phyloP scores from a whole-genome alignment of 92 coral and sea anemone genomes.

The Palythoa grandiflora region DNA sequence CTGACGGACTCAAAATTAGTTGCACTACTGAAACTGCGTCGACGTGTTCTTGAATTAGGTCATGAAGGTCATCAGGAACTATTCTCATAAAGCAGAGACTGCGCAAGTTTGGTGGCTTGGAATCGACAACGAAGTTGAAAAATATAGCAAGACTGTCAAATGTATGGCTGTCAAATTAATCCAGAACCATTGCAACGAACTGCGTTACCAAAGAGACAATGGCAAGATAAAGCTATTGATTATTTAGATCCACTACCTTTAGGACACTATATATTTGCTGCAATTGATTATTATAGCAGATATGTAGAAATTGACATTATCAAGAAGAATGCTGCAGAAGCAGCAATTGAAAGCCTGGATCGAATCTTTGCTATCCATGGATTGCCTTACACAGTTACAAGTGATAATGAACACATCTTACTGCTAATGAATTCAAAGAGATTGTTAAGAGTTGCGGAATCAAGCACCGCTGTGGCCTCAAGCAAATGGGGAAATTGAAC shows the following conservation, averaged over 20 bases:
- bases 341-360: constrained; percentile 33
- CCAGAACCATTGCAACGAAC: constrained; percentile 58
- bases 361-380: constrained; percentile 47
- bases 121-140: too few relatives aligned
- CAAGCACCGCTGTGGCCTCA: too few relatives aligned
- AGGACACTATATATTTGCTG: constrained; percentile 56
- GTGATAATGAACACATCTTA: constrained; percentile 52
- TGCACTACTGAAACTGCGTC: too few relatives aligned
- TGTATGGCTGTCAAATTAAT: constrained; percentile 38
- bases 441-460: constrained; percentile 28
- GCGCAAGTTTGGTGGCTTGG: too few relatives aligned
- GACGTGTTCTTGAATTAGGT: too few relatives aligned
- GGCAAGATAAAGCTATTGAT: constrained; percentile 56
- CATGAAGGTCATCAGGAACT: too few relatives aligned
- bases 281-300: constrained; percentile 29
- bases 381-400: constrained; percentile 47
- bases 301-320: constrained; percentile 35
- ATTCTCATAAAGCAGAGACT: too few relatives aligned
- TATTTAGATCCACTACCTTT: constrained; percentile 64
- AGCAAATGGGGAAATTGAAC: too few relatives aligned
- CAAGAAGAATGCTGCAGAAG: constrained; percentile 12
- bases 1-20: too few relatives aligned
- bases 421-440: constrained; percentile 1
- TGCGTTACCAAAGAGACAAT: constrained; percentile 47
- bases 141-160: constrained; percentile 58